Evolutionary conservation across 2,888 invertebrate species (phyloP).

Genomic region (Eumerus sabulonum): DNA sequence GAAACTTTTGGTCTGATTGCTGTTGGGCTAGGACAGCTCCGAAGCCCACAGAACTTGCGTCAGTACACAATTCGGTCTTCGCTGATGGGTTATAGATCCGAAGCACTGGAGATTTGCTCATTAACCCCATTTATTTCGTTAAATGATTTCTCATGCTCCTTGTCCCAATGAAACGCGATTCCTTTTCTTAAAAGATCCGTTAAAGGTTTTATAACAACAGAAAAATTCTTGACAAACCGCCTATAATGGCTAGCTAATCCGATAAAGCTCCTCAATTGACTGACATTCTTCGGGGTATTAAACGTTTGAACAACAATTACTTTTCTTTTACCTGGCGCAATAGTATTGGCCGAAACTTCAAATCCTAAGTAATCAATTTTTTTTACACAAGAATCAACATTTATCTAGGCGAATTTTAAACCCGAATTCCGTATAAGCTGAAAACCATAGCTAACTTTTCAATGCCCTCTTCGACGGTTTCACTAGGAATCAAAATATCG

Average conservation of each 20-base stretch:
- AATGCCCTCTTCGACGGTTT: too few relatives aligned
- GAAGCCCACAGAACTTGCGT: conserved; percentile 70
- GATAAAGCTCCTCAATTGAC: conserved; percentile 68
- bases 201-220: conserved; percentile 62
- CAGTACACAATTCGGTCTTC: conserved; percentile 69
- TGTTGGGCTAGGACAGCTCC: conserved; percentile 71
- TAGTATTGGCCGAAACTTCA: conserved; percentile 6
- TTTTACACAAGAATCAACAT: background rate
- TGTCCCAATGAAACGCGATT: conserved; percentile 5
- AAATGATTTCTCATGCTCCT: conserved; percentile 57
- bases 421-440: background rate
- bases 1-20: conserved; percentile 31
- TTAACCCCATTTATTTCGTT: conserved; percentile 50
- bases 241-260: conserved; percentile 71
- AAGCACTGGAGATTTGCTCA: conserved; percentile 21
- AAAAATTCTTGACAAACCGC: conserved; percentile 69
- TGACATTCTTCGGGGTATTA: conserved; percentile 46
- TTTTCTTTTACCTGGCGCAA: conserved; percentile 2
- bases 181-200: conserved; percentile 60
- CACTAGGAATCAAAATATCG: too few relatives aligned
- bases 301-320: background rate
- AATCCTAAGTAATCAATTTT: conserved; percentile 10
- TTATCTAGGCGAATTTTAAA: background rate
- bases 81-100: conserved; percentile 10
- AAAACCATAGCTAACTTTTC: too few relatives aligned